phyloP scores from a whole-genome alignment of 1,140 invertebrate genomes.

The Saccostrea echinata region DNA sequence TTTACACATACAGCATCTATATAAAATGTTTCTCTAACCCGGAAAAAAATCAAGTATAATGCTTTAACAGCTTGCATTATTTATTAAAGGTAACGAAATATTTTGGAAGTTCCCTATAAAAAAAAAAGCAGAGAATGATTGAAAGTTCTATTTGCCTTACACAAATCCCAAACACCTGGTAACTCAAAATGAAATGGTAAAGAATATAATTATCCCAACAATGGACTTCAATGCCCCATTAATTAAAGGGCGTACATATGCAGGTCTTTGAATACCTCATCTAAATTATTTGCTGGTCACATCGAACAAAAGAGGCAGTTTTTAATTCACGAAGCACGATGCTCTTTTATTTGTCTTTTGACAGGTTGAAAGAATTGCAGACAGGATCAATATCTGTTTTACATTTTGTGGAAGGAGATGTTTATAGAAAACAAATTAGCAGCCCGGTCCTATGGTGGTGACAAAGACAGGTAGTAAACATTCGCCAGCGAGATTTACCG shows the following conservation, averaged over 20 bases:
- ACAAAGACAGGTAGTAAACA: slow-evolving; percentile 28
- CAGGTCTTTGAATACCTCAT: slow-evolving; percentile 29
- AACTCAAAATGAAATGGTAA: slow-evolving; percentile 20
- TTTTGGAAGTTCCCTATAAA: not conserved
- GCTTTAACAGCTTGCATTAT: too few species aligned
- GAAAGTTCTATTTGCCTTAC: not conserved
- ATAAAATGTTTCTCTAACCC: too few species aligned
- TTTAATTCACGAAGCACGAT: slow-evolving; percentile 33
- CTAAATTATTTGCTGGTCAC: slow-evolving; percentile 34
- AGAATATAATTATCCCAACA: slow-evolving; percentile 26
- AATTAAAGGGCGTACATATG: slow-evolving; percentile 34
- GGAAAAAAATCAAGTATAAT: too few species aligned
- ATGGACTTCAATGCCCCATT: slow-evolving; percentile 1
- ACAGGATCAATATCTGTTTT: slow-evolving; percentile 34
- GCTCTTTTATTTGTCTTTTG: slow-evolving; percentile 37
- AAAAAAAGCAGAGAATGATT: not conserved
- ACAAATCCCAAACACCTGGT: slow-evolving; percentile 28
- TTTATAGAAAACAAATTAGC: slow-evolving; percentile 39
- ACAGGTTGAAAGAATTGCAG: slow-evolving; percentile 38
- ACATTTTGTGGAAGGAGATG: slow-evolving; percentile 34
- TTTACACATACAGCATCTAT: too few species aligned
- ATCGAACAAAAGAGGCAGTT: not conserved
- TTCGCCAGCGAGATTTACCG: not conserved
- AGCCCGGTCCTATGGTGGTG: not conserved
- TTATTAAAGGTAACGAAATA: too few species aligned